Evolutionary conservation across 1,140 invertebrate genomes (phyloP).

Genomic region (Drosophila suzukii): DNA sequence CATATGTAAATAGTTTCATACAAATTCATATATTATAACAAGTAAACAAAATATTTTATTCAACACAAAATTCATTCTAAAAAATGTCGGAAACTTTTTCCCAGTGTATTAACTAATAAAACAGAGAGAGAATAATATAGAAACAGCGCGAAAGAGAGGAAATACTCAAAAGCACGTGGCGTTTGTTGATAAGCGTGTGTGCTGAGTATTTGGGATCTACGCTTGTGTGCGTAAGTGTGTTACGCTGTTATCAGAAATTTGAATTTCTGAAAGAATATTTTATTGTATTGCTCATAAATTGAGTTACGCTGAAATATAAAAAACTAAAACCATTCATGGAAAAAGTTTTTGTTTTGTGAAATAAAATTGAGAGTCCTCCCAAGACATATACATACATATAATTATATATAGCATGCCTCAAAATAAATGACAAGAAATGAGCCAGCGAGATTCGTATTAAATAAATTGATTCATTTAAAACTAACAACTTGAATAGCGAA

Average conservation of each 20-base stretch:
- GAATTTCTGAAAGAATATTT: conserved; percentile 4
- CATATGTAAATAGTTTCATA: too few species aligned
- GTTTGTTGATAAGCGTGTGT: conserved; percentile 35
- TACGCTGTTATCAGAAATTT: conserved; percentile 28
- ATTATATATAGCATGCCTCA: too few species aligned
- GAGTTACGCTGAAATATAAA: background rate
- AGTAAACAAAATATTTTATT: background rate
- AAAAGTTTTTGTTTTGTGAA: too few species aligned
- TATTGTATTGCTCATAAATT: conserved; percentile 8
- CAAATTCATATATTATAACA: too few species aligned
- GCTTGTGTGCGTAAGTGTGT: background rate
- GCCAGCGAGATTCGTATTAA: too few species aligned
- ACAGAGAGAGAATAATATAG: conserved; percentile 10
- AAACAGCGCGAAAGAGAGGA: conserved; percentile 3
- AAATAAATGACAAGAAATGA: too few species aligned
- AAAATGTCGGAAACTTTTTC: background rate
- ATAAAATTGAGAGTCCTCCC: too few species aligned
- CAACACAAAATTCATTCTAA: too few species aligned
- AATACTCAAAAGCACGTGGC: conserved; percentile 46
- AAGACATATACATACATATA: too few species aligned
- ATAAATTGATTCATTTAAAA: background rate
- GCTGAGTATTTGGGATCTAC: background rate
- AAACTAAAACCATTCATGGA: too few species aligned
- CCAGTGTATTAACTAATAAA: background rate
- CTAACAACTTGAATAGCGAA: background rate